phyloP scores from a whole-genome alignment of 92 coral and sea anemone genomes.

The Muricea muricata region DNA sequence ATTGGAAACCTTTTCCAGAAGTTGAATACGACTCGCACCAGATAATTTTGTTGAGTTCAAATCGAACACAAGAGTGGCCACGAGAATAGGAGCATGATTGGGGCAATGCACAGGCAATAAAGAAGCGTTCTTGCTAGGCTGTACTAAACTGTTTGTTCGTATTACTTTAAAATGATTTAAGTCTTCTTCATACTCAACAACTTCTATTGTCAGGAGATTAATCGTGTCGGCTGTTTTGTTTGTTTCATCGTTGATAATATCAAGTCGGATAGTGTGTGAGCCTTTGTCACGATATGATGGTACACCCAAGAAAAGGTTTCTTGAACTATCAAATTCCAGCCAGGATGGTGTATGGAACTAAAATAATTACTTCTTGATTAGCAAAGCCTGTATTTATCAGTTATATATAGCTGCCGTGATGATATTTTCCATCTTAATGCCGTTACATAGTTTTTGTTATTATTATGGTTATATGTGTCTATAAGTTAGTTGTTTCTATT shows the following conservation, averaged over 20 bases:
- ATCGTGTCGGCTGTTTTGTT: constrained; percentile 37
- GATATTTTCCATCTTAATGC: too few species aligned
- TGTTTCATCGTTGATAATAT: constrained; percentile 56
- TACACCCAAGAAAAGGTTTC: constrained; percentile 75
- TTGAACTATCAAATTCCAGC: constrained; percentile 76
- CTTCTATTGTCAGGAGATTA: constrained; percentile 65
- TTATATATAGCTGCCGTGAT: too few species aligned
- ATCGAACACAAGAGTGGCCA: constrained; percentile 93
- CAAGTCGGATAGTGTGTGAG: constrained; percentile 63
- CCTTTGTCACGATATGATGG: constrained; percentile 93
- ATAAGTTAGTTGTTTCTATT: too few species aligned
- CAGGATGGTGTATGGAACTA: constrained; percentile 86
- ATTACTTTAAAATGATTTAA: constrained; percentile 61
- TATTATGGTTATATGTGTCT: too few species aligned
- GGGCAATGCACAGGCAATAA: constrained; percentile 57
- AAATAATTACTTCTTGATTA: background rate
- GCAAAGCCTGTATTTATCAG: background rate
- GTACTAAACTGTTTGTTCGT: constrained; percentile 56
- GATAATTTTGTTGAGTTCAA: constrained; percentile 75
- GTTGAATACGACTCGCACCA: constrained; percentile 73
- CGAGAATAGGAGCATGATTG: constrained; percentile 76
- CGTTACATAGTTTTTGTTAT: too few species aligned
- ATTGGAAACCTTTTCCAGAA: constrained; percentile 77
- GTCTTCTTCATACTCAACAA: constrained; percentile 66
- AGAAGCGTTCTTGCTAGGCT: constrained; percentile 42